Evolutionary conservation across 2,113 vertebrate genomes (phyloP).

Genomic region (Steatornis caripensis): DNA sequence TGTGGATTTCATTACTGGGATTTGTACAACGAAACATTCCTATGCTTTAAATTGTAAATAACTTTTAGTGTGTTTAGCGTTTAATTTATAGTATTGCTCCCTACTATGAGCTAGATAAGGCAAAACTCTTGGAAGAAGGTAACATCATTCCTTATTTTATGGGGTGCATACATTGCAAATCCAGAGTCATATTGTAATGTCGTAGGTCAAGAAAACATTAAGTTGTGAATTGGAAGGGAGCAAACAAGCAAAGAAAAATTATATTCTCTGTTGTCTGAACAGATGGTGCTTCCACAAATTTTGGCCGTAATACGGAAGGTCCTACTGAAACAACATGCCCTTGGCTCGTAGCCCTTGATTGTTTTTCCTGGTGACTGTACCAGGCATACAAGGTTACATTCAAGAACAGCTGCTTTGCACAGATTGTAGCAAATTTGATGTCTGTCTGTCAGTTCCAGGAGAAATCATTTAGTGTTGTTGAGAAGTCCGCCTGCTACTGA

Average conservation of each 20-base stretch:
- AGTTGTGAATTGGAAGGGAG: neutral
- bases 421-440: neutral
- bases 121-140: neutral
- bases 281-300: slow-evolving; percentile 8
- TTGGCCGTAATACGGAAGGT: neutral
- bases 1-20: neutral
- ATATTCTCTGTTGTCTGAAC: neutral
- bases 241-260: neutral
- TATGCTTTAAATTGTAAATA: neutral
- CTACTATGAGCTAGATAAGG: neutral
- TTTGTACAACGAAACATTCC: neutral
- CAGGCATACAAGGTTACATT: neutral
- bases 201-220: neutral
- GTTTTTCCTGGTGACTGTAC: neutral
- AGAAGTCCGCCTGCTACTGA: neutral
- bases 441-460: neutral
- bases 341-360: neutral
- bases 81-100: neutral
- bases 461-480: neutral
- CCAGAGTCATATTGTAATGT: neutral
- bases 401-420: slow-evolving; percentile 22
- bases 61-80: neutral
- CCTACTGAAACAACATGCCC: neutral
- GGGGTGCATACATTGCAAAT: neutral
- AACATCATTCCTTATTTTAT: neutral